Conservation (phyloP, 2,888 invertebrate genomes). For the Ophioninae sp. region DNA sequence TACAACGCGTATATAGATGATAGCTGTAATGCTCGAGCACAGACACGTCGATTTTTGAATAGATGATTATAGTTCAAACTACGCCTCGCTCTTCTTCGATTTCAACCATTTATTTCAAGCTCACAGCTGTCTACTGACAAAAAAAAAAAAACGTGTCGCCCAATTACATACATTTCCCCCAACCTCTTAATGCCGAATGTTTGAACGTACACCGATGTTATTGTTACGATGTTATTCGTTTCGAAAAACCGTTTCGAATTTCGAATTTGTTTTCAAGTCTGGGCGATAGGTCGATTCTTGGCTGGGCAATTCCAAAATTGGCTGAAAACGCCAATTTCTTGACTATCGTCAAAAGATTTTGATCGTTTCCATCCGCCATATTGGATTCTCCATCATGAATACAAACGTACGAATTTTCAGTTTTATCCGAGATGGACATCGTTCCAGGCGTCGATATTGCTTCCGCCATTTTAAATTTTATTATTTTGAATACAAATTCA, state of each 20-base stretch:
- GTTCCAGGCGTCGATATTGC: neutral
- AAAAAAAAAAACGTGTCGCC: neutral
- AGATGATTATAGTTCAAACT: neutral
- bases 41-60: slow-evolving; percentile 23
- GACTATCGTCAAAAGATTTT: too few species aligned
- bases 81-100: neutral
- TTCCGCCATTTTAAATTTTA: neutral
- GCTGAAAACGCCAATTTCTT: too few species aligned
- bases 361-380: too few species aligned
- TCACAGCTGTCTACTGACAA: neutral
- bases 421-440: neutral
- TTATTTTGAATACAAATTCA: neutral
- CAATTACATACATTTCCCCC: slow-evolving; percentile 4
- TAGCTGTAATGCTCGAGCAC: neutral
- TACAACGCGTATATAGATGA: neutral
- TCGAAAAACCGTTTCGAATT: neutral
- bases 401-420: neutral
- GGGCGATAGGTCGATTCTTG: too few species aligned
- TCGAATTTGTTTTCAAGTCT: too few species aligned
- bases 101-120: slow-evolving; percentile 25
- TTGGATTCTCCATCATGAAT: too few species aligned
- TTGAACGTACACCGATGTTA: neutral
- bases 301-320: too few species aligned
- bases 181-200: neutral
- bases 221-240: neutral